A percentile compares a stretch with the other conserved stretches of the same genome.
Evolutionary conservation across 2,797 vertebrate species (phyloP).

Genomic region (Gallinago stenura): DNA sequence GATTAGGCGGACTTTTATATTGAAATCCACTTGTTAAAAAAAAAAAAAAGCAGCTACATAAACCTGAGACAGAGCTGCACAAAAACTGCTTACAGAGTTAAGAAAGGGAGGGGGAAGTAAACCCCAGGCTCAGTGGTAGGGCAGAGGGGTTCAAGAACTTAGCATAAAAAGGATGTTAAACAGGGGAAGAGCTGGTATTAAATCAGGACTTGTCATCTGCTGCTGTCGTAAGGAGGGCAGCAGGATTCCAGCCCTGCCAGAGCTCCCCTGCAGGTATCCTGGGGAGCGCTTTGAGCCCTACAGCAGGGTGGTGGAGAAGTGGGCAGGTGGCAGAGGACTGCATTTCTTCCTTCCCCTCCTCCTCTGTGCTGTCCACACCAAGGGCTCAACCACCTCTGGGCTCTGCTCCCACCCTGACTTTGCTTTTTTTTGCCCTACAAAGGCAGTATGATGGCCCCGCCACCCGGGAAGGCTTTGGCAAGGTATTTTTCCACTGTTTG

Average conservation of each 20-base stretch:
- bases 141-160: neutral
- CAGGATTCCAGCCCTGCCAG: neutral
- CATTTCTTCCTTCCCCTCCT: neutral
- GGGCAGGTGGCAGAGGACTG: neutral
- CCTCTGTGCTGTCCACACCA: neutral
- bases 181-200: neutral
- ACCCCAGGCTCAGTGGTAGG: neutral
- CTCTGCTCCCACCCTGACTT: neutral
- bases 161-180: neutral
- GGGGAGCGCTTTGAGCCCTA: neutral
- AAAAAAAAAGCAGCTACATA: neutral
- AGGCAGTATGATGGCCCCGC: neutral
- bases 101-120: neutral
- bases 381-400: neutral
- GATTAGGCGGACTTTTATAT: neutral
- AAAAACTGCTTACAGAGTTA: neutral
- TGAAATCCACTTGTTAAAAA: neutral
- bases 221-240: neutral
- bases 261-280: neutral
- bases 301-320: accelerated
- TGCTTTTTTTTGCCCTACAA: neutral
- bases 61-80: neutral
- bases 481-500: neutral
- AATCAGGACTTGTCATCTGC: neutral
- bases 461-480: neutral